Evolutionary conservation across 2,113 vertebrate species (phyloP).

Genomic region (Nipponia nippon): DNA sequence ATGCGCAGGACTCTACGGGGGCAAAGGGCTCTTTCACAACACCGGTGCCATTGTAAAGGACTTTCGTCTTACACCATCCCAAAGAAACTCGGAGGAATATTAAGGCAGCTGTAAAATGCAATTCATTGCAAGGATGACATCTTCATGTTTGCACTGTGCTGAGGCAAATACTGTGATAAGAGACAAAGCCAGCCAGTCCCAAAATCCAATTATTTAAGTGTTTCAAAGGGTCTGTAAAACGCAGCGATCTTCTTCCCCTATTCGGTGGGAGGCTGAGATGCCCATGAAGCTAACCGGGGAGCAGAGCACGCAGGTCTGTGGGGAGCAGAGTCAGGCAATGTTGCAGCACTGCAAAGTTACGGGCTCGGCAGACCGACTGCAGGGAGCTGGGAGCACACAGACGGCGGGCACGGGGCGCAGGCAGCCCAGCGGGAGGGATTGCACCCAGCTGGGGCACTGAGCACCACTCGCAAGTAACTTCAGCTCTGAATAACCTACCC

Average conservation of each 20-base stretch:
- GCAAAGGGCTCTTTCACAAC: constrained; percentile 4
- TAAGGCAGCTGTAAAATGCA: neutral
- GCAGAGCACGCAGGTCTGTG: neutral
- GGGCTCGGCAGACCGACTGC: neutral
- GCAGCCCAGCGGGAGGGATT: neutral
- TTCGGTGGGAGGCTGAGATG: neutral
- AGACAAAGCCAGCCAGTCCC: constrained; percentile 2
- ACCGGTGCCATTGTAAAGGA: neutral
- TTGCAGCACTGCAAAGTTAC: neutral
- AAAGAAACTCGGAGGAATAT: neutral
- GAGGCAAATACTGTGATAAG: neutral
- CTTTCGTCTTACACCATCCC: neutral
- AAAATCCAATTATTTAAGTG: neutral
- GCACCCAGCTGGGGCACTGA: neutral
- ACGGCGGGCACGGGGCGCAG: neutral
- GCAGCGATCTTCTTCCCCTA: neutral
- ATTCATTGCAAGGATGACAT: neutral
- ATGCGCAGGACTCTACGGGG: accelerated
- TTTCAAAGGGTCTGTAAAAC: neutral
- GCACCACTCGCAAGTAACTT: neutral
- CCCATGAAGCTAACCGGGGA: neutral
- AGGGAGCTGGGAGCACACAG: neutral
- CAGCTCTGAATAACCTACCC: neutral
- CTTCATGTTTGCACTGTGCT: neutral
- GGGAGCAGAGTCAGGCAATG: neutral